Evolutionary conservation across 2,888 invertebrate species (phyloP), one percentile per base, ranked within the genome.

Genomic region (Melanophora roralis): DNA sequence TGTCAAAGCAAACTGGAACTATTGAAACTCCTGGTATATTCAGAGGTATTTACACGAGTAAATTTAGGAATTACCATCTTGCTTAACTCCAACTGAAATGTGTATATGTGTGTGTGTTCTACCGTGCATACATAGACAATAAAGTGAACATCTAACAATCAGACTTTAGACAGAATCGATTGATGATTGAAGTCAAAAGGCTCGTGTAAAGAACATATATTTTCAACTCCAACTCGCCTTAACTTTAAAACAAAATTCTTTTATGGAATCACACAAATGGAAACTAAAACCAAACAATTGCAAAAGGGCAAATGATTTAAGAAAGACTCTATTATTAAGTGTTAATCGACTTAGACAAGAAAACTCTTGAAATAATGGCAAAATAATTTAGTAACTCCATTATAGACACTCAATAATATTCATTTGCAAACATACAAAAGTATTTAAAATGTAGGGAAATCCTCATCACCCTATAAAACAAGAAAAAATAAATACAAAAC

Each of bases 371-470:
- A 55, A 75, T 78, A 81, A 82, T 80, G 67, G 73, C 55, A 73
- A 83, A 83, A 81, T 83, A 83, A 83, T 83, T 83, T 76, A 82
- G 81, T 82, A 83, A 82, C 80, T 71, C 59, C 69, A 74, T 78
- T 69, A 55, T 69, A 55, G 14, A 64, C 19, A 67, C 16, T 43
- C 34, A 78, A 40, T 49, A 57, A 32, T n/a, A 34, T 9, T 5
- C 27, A 19, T 16, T 51, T 14, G 7, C 8, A 49, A n/a, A n/a
- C n/a, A 43, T 53, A 36, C 47, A 68, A 36, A 45, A 64, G 21
- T 72, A 67, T 36, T 69, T 74, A 32, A 45, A 36, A 73, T 55
- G 12, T 38, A 59, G 59, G 23, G 51, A 65, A 68, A 62, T 21
- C 36, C 36, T 14, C 3, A 1, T 7, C 19, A 19, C 6, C 27